Evolutionary conservation across 2,113 vertebrate species (phyloP), one percentile per base, ranked within the genome.

Genomic region (Dromas ardeola): DNA sequence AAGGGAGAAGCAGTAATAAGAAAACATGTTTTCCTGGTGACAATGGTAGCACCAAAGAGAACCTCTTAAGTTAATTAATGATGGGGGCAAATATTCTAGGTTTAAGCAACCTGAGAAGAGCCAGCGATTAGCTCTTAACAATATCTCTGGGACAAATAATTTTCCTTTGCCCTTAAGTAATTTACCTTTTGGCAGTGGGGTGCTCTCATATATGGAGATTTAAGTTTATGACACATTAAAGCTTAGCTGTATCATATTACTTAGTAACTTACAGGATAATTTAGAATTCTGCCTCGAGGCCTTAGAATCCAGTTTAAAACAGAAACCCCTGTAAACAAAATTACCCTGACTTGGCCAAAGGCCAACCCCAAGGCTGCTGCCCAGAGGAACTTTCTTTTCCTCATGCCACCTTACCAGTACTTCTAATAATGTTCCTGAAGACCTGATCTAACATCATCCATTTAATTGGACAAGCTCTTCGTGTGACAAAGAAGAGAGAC

Each of bases 221-320:
- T 73, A 95, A 65, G 38, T 81, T 94, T 65, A 94, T 65, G 82
- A 78, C 29, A 94, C 79, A 93, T 93, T 96, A 92, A 80, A 86
- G 43, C 71, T 90, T 88, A 86, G 76, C 45, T 67, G 9, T 74
- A 96, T 93, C 55, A 23, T 56, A 88, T 95, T 92, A 86, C 95
- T 50, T 62, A 49, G 66, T 47, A 78, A 83, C 23, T 86, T 82
- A 79, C 34, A 45, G 52, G 17, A 82, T 80, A 34, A 92, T 96
- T 93, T 92, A 90, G 63, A 84, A 56, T 70, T 91, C 49, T 87
- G 70, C 61, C 62, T 80, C 5, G 1, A 85, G 86, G 62, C n/a
- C 15, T 79, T 50, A 81, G 40, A 95, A 91, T 45, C 6, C 70
- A 81, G 42, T 71, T 77, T 74, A 63, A 92, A 93, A 82, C 16